Evolutionary conservation across 2,797 vertebrate species (phyloP).

Genomic region (Crocidura indochinensis): DNA sequence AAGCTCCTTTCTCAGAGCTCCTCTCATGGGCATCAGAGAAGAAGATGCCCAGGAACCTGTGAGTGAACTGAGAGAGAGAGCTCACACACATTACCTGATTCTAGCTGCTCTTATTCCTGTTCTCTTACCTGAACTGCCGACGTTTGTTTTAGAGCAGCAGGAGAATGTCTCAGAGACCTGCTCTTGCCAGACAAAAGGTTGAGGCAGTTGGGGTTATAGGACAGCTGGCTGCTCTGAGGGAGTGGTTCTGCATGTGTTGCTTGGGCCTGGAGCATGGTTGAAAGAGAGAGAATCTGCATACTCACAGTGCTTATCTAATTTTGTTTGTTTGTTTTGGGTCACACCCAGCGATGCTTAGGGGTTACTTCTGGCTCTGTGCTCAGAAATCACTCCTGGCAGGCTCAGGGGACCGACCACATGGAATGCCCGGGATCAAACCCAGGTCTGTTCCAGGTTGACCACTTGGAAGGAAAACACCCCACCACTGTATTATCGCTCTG

Average conservation of each 20-base stretch:
- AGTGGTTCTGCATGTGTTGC: neutral
- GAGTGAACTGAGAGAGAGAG: neutral
- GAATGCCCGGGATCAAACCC: too few species aligned
- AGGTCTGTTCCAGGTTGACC: too few species aligned
- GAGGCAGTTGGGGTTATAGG: neutral
- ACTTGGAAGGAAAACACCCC: too few species aligned
- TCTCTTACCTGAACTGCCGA: slow-evolving; percentile 56
- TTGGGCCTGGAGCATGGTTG: neutral
- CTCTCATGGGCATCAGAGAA: neutral
- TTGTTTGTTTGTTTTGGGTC: too few species aligned
- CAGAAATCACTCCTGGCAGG: too few species aligned
- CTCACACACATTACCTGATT: neutral
- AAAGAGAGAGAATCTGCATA: neutral
- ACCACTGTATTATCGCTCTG: too few species aligned
- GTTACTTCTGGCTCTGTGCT: too few species aligned
- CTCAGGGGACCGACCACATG: too few species aligned
- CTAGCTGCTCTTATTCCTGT: slow-evolving; percentile 36
- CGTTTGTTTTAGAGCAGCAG: slow-evolving; percentile 5
- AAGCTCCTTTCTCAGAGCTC: neutral
- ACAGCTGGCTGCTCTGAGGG: neutral
- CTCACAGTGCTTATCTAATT: neutral
- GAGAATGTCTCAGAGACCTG: neutral
- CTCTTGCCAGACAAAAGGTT: neutral
- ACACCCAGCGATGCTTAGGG: too few species aligned
- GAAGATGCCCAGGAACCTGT: neutral